Percentiles rank a stretch among this genome's conserved stretches.
phyloP scores from a whole-genome alignment of 2,888 invertebrate genomes.

The Morinoia aosen region DNA sequence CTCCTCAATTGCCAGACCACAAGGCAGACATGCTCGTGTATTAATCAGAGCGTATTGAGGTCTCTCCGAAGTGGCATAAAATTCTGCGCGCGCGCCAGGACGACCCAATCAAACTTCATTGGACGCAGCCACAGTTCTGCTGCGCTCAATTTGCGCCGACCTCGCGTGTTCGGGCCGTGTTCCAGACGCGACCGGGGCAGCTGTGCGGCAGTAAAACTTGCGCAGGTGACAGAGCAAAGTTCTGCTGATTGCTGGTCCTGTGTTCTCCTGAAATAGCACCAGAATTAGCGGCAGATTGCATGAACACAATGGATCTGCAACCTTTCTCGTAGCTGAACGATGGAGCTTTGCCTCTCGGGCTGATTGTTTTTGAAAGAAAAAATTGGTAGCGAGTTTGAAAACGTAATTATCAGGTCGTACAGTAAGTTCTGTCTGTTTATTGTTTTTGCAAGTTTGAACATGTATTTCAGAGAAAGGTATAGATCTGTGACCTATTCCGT shows the following conservation, averaged over 20 bases:
- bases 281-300: background rate
- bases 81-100: background rate
- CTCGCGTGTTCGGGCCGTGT: background rate
- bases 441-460: too few species aligned
- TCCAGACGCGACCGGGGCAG: background rate
- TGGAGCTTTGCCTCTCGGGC: background rate
- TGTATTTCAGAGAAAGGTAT: too few species aligned
- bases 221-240: background rate
- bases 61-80: background rate
- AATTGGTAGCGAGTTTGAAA: too few species aligned
- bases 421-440: too few species aligned
- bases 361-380: too few species aligned
- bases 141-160: background rate
- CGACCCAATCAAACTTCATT: background rate
- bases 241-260: background rate
- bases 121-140: background rate
- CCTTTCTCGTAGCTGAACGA: background rate
- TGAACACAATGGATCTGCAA: background rate
- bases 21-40: background rate
- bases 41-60: background rate
- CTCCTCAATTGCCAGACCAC: background rate
- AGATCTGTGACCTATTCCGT: too few species aligned
- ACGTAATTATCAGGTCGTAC: too few species aligned
- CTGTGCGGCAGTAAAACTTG: background rate
- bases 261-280: background rate